Conservation (phyloP, 2,888 invertebrate genomes). For the Eudemis profundana region DNA sequence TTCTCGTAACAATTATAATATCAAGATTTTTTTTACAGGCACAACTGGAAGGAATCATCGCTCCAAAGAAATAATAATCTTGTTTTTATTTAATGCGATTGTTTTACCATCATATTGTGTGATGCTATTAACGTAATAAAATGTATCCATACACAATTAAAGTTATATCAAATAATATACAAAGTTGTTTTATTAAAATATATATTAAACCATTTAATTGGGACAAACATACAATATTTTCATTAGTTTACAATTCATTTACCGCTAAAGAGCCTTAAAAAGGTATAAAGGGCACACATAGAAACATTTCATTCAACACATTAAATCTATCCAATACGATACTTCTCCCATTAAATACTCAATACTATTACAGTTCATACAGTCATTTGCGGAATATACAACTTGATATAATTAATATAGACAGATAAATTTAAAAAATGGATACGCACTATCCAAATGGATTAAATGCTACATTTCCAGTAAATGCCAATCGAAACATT, state of each 20-base stretch:
- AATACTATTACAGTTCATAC: constrained; percentile 59
- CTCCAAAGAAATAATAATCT: constrained; percentile 92
- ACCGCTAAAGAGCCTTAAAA: constrained; percentile 76
- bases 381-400: constrained; percentile 64
- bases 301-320: constrained; percentile 67
- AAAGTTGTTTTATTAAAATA: constrained; percentile 79
- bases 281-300: constrained; percentile 80
- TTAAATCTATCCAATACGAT: constrained; percentile 54
- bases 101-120: constrained; percentile 34
- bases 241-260: constrained; percentile 83
- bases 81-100: not conserved
- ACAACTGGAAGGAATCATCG: constrained; percentile 97
- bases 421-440: constrained; percentile 37
- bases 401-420: constrained; percentile 60
- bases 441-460: constrained; percentile 29
- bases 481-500: constrained; percentile 45
- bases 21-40: constrained; percentile 83
- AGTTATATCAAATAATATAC: constrained; percentile 55
- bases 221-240: constrained; percentile 84
- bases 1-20: not conserved
- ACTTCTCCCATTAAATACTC: constrained; percentile 58
- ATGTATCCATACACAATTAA: constrained; percentile 30
- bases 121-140: constrained; percentile 48
- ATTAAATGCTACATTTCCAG: constrained; percentile 36
- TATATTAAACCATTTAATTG: constrained; percentile 85